Evolutionary conservation across 2,113 vertebrate species (phyloP), one percentile per base, ranked within the genome.

Genomic region (Semnornis frantzii): DNA sequence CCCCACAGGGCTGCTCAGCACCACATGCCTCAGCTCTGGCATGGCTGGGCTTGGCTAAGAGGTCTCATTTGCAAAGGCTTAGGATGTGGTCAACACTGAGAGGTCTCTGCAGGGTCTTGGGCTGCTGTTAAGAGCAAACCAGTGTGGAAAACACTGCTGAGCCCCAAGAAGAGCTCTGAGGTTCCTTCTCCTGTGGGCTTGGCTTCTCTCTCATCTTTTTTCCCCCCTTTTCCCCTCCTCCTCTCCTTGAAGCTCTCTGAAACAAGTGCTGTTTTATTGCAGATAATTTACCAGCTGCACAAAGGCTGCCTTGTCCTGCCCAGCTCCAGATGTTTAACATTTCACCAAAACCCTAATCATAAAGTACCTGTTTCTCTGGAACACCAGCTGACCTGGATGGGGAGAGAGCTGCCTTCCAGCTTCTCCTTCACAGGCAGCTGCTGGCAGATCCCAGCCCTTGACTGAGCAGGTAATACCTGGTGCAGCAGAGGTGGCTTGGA

Each of bases 291-390:
- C 92, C 75, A 5, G 94, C 82, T 6, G 78, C 88, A 97, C 96
- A 98, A 97, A 97, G 95, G 93, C 88, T 16, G 74, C 87, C 93
- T 97, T 98, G 97, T 98, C 42, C 85, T 82, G 14, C 87, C 18
- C 42, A 42, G 63, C 92, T 96, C 97, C 97, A 98, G 97, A 98
- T 98, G 97, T 97, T 96, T 88, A 92, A 28, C 93, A 81, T 97
- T 97, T 76, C 93, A 64, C 94, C 65, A 65, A 82, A 30, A 16
- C 9, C 34, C 82, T 12, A 0, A 71, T 80, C 89, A 6, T 42
- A 52, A 87, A 93, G 92, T 94, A 95, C 95, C 93, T 97, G 97
- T 48, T 96, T 73, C 91, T 16, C 65, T 1, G 63, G 52, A 92
- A 87, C 95, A 87, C 82, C 90, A 28, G 93, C 95, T 68, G 92